phyloP scores from a whole-genome alignment of 2,888 invertebrate genomes.

The Phortica magna region DNA sequence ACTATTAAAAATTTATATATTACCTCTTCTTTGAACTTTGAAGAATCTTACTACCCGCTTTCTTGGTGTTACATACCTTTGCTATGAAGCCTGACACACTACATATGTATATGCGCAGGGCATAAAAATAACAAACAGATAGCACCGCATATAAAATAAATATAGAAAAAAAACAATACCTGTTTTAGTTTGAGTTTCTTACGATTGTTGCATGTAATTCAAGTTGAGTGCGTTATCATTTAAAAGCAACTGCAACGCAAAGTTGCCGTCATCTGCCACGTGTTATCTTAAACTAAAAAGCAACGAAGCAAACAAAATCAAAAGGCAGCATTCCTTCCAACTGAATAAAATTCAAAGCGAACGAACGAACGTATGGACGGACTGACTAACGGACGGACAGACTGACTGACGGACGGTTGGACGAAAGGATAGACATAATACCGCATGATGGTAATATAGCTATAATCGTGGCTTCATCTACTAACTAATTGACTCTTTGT shows the following conservation, averaged over 20 bases:
- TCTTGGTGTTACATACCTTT: conserved; percentile 38
- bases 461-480: conserved; percentile 77
- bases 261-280: conserved; percentile 50
- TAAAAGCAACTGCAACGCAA: conserved; percentile 50
- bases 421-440: conserved; percentile 30
- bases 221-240: conserved; percentile 59
- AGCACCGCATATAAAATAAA: too few relatives aligned
- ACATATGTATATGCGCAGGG: too few relatives aligned
- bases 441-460: conserved; percentile 70
- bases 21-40: too few relatives aligned
- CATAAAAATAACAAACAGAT: neutral
- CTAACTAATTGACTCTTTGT: conserved; percentile 79
- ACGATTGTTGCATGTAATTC: neutral
- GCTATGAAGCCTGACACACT: too few relatives aligned
- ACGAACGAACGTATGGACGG: neutral
- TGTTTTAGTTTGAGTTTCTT: conserved; percentile 37
- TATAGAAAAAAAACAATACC: neutral
- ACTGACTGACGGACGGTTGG: conserved; percentile 43
- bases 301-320: conserved; percentile 53
- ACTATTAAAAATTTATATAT: too few relatives aligned
- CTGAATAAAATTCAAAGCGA: conserved; percentile 19
- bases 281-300: conserved; percentile 72
- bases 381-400: neutral
- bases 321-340: conserved; percentile 40
- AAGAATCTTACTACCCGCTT: too few relatives aligned